phyloP scores from a whole-genome alignment of 2,888 invertebrate species.

The Cryptocephalus moraei region DNA sequence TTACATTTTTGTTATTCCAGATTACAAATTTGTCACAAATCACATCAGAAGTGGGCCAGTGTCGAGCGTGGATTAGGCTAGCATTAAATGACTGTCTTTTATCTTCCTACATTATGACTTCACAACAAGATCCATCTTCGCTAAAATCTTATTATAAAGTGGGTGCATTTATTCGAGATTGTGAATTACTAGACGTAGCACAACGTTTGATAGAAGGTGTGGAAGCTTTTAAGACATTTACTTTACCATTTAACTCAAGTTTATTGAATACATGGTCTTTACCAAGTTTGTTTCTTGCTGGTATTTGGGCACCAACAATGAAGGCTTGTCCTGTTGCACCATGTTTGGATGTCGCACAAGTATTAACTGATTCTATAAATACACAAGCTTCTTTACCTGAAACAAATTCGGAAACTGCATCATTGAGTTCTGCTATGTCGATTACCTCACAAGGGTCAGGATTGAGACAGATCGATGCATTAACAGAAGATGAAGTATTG shows the following conservation, averaged over 20 bases:
- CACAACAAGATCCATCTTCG: slow-evolving; percentile 65
- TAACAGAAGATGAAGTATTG: slow-evolving; percentile 63
- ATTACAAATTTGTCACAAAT: slow-evolving; percentile 71
- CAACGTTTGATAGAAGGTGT: slow-evolving; percentile 67
- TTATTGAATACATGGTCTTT: slow-evolving; percentile 83
- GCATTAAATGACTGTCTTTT: slow-evolving; percentile 82
- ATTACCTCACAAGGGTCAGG: slow-evolving; percentile 39
- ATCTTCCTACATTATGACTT: slow-evolving; percentile 75
- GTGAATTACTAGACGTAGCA: slow-evolving; percentile 68
- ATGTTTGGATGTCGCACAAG: slow-evolving; percentile 68
- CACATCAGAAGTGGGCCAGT: slow-evolving; percentile 81
- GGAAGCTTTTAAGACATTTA: slow-evolving; percentile 61
- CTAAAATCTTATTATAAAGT: slow-evolving; percentile 75
- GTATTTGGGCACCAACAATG: slow-evolving; percentile 74
- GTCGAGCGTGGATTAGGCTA: slow-evolving; percentile 83
- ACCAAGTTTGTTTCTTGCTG: slow-evolving; percentile 71
- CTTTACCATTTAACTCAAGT: slow-evolving; percentile 74
- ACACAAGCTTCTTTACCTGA: slow-evolving; percentile 11
- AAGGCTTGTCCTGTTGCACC: slow-evolving; percentile 63
- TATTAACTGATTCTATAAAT: slow-evolving; percentile 21
- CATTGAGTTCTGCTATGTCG: slow-evolving; percentile 34
- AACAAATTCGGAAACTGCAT: slow-evolving; percentile 30
- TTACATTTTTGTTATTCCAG: slow-evolving; percentile 17
- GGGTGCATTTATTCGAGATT: slow-evolving; percentile 73
- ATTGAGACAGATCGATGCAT: slow-evolving; percentile 42